Conservation (phyloP, 2,797 vertebrate species). For the Eospalax fontanierii region DNA sequence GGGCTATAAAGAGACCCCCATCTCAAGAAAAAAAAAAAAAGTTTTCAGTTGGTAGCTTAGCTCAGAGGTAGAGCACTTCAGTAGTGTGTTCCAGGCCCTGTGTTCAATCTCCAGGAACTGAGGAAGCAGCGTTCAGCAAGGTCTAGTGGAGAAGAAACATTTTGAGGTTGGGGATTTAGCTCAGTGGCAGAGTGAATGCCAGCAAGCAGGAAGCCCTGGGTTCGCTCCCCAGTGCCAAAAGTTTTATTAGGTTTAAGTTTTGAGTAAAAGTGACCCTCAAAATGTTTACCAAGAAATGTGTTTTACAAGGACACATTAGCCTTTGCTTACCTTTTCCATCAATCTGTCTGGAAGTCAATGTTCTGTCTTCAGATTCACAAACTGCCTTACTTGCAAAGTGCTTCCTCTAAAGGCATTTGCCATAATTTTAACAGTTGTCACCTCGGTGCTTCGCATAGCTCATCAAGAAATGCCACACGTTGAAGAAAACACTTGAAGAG, state of each 20-base stretch:
- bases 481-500: not conserved
- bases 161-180: not conserved
- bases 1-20: too few species aligned
- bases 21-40: too few species aligned
- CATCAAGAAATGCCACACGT: not conserved
- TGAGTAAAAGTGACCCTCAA: not conserved
- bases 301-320: not conserved
- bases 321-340: not conserved
- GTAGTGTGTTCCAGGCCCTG: not conserved
- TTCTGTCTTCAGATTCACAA: not conserved
- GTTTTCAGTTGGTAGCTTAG: not conserved
- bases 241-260: constrained; percentile 42
- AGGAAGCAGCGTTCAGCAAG: not conserved
- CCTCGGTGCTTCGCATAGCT: not conserved
- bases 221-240: not conserved
- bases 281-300: not conserved
- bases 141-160: not conserved
- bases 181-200: not conserved
- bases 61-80: not conserved
- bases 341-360: not conserved
- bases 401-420: constrained; percentile 27
- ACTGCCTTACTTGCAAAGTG: constrained; percentile 32
- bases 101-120: not conserved
- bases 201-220: not conserved
- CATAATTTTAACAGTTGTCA: not conserved